Conservation (phyloP, 1,140 invertebrate genomes). For the Probaryconus sp. region DNA sequence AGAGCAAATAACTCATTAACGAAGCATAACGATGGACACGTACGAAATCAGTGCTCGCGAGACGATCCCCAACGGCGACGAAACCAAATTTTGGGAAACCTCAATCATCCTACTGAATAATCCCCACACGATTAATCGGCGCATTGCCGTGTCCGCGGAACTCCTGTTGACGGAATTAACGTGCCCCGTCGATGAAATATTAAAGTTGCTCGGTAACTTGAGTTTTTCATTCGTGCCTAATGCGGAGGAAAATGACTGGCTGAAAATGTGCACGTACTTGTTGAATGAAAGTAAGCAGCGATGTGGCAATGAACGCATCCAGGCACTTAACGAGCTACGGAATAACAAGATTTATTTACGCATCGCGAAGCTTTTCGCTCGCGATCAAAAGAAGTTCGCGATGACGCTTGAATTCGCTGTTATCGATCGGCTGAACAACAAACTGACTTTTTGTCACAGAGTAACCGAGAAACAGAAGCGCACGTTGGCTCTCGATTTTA, state of each 20-base stretch:
- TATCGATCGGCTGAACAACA: slow-evolving; percentile 52
- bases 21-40: slow-evolving; percentile 36
- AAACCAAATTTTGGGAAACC: slow-evolving; percentile 70
- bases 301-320: not conserved
- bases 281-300: slow-evolving; percentile 29
- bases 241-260: slow-evolving; percentile 1
- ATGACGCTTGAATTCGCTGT: slow-evolving; percentile 67
- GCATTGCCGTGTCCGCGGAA: slow-evolving; percentile 67
- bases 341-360: slow-evolving; percentile 58
- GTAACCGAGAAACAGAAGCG: slow-evolving; percentile 52
- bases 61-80: slow-evolving; percentile 19
- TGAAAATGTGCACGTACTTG: slow-evolving; percentile 21
- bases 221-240: slow-evolving; percentile 32
- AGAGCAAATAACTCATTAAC: slow-evolving; percentile 33
- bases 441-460: slow-evolving; percentile 59
- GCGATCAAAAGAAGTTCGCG: slow-evolving; percentile 67
- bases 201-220: slow-evolving; percentile 36
- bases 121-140: slow-evolving; percentile 75
- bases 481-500: slow-evolving; percentile 61
- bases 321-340: not conserved
- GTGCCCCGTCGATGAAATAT: slow-evolving; percentile 39
- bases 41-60: slow-evolving; percentile 50
- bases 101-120: slow-evolving; percentile 70
- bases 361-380: slow-evolving; percentile 69
- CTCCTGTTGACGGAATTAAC: slow-evolving; percentile 57